Evolutionary conservation across 2,113 vertebrate species (phyloP), one percentile per base, ranked within the genome.

Genomic region (Taurulus bubalis): DNA sequence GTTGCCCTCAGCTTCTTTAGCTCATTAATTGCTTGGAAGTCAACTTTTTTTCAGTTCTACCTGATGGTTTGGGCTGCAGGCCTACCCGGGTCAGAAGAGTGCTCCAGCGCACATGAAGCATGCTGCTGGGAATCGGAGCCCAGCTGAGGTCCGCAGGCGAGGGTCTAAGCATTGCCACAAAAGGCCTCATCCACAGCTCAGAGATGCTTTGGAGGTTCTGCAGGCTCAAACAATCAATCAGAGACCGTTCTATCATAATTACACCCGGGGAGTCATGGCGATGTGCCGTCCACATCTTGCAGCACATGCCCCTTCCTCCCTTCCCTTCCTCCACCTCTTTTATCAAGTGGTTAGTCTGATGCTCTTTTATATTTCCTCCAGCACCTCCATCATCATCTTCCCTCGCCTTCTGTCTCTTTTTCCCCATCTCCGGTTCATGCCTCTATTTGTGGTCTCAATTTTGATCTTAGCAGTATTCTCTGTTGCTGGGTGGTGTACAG

Each of bases 11-110:
- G 77, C 75, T 84, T 85, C 67, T 85, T 73, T 71, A 40, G 63
- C 90, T 91, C 91, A 94, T 95, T 93, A 93, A 93, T 93, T 90
- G 87, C 53, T 70, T 65, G 85, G 80, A 83, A 91, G 87, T 84
- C 90, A 93, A 90, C 82, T 75, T 91, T 91, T 94, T 9, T 92
- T 89, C 88, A 93, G 90, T 86, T 76, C 70, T 88, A 88, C 91
- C 92, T 90, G 90, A 93, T 93, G 92, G 86, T 92, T 88, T 79
- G 77, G 81, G 83, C 88, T 84, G 88, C 84, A 64, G 81, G 87
- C 81, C 72, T 71, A 77, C 65, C 79, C 8, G 79, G 94, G 93
- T 94, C 87, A 92, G 79, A 67, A 30, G 76, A 81, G 62, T 77
- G 85, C 86, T 80, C 73, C 70, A 62, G 69, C 2, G 74, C 89